Evolutionary conservation across 2,113 vertebrate genomes (phyloP).

Genomic region (Vidua chalybeata): DNA sequence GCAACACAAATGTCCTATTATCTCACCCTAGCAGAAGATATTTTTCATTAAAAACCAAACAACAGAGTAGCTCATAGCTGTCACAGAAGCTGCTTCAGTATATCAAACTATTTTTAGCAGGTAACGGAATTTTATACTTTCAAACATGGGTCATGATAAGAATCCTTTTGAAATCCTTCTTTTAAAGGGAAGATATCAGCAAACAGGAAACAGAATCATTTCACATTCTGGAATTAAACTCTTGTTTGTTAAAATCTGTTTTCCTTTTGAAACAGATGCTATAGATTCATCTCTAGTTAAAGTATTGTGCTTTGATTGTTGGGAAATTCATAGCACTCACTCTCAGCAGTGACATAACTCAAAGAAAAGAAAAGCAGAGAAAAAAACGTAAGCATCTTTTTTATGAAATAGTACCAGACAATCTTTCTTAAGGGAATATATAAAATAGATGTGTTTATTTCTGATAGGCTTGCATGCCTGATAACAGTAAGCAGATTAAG

Average conservation of each 20-base stretch:
- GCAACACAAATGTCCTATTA: neutral
- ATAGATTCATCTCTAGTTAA: neutral
- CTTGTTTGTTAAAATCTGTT: neutral
- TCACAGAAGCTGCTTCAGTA: neutral
- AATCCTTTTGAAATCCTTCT: neutral
- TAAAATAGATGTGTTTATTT: slow-evolving; percentile 43
- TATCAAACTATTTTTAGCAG: neutral
- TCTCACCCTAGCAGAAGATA: neutral
- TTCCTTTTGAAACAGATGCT: slow-evolving; percentile 1
- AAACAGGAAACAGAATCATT: neutral
- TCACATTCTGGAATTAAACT: neutral
- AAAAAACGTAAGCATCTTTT: neutral
- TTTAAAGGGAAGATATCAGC: neutral
- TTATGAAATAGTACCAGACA: neutral
- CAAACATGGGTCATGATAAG: neutral
- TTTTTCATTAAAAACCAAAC: neutral
- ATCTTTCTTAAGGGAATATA: slow-evolving; percentile 40
- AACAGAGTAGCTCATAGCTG: neutral
- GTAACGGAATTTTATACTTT: neutral
- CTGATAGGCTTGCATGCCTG: slow-evolving; percentile 15
- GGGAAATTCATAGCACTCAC: neutral
- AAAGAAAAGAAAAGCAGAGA: neutral
- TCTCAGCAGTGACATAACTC: neutral
- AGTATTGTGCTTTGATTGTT: neutral
- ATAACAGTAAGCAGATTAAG: slow-evolving; percentile 61